Evolutionary conservation across 2,797 vertebrate species (phyloP).

Genomic region (Botia kubotai): DNA sequence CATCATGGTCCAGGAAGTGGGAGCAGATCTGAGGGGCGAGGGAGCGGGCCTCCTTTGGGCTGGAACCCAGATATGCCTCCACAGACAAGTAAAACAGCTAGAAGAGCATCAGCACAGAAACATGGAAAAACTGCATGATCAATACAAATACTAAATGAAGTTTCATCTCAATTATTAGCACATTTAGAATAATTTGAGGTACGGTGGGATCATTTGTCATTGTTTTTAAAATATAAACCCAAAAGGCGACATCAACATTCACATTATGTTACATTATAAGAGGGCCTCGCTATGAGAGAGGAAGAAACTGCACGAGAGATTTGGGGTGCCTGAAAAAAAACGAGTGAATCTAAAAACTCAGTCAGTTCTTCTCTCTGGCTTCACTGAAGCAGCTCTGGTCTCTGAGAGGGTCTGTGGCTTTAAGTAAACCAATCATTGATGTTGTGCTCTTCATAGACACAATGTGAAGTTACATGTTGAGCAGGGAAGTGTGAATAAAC

Average conservation of each 20-base stretch:
- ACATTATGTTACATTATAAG: background rate
- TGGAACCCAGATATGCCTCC: slow-evolving; percentile 87
- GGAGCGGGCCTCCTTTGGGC: slow-evolving; percentile 83
- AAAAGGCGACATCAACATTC: background rate
- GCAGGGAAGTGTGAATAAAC: too few species aligned
- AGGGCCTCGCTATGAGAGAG: background rate
- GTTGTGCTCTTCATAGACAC: too few species aligned
- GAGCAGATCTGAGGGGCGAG: slow-evolving; percentile 90
- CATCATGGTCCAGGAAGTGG: slow-evolving; percentile 87
- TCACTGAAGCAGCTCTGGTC: background rate
- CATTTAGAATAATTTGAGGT: background rate
- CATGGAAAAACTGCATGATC: background rate
- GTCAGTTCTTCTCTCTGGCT: background rate
- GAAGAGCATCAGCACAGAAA: slow-evolving; percentile 11
- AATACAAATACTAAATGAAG: background rate
- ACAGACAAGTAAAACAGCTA: slow-evolving; percentile 91
- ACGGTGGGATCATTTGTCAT: background rate
- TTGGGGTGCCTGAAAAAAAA: background rate
- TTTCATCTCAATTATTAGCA: background rate
- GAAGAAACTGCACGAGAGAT: background rate
- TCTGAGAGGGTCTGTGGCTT: background rate
- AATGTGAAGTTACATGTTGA: too few species aligned
- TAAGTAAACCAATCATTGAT: background rate
- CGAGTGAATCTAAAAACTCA: background rate
- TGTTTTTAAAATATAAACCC: background rate